Conservation (phyloP, 2,797 vertebrate genomes). For the Lepilemur ruficaudatus region DNA sequence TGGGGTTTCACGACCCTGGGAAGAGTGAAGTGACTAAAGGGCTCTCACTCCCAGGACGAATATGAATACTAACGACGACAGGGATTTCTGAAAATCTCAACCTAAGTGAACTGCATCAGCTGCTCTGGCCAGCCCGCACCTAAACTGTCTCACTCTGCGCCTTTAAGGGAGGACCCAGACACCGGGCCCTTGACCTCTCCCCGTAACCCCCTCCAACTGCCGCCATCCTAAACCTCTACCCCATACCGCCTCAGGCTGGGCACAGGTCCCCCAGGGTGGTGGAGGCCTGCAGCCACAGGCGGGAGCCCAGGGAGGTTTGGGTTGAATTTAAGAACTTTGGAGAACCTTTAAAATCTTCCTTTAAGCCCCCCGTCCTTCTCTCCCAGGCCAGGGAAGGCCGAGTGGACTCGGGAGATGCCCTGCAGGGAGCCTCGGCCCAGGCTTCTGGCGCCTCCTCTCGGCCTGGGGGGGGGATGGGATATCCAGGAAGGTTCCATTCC, state of each 20-base stretch:
- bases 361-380: background rate
- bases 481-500: rapidly evolving
- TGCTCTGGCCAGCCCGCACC: no score
- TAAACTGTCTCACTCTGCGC: rapidly evolving
- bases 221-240: background rate
- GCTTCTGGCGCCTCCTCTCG: background rate
- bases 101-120: background rate
- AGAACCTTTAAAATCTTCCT: background rate
- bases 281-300: rapidly evolving
- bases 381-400: background rate
- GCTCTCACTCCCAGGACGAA: background rate
- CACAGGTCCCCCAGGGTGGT: no score
- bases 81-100: background rate
- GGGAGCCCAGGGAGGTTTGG: background rate
- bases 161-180: background rate
- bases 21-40: background rate
- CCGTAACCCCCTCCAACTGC: background rate
- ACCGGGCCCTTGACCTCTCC: rapidly evolving
- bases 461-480: no score
- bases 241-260: rapidly evolving
- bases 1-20: background rate
- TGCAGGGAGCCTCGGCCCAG: background rate
- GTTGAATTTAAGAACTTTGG: background rate
- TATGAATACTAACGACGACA: background rate
- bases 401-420: background rate